Evolutionary conservation across 1,140 invertebrate species (phyloP).

Genomic region (Zaprionus kolodkinae): DNA sequence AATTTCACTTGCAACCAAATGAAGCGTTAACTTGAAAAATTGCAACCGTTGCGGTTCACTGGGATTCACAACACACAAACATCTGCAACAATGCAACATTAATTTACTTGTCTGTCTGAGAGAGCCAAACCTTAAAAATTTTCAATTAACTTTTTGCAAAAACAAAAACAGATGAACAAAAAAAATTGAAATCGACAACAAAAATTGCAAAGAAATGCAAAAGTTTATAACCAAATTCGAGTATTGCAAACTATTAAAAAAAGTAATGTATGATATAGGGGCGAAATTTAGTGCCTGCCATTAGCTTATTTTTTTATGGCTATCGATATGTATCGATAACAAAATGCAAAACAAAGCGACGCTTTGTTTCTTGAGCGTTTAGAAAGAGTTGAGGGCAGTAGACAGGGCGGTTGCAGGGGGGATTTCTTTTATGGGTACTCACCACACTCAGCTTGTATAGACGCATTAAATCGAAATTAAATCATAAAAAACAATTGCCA

Average conservation of each 20-base stretch:
- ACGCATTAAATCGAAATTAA: conserved; percentile 43
- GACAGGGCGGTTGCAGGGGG: not conserved
- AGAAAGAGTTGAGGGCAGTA: not conserved
- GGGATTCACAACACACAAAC: conserved; percentile 54
- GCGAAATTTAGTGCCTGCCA: not conserved
- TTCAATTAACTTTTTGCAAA: conserved; percentile 72
- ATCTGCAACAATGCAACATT: conserved; percentile 50
- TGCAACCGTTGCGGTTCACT: conserved; percentile 77
- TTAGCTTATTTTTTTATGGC: not conserved
- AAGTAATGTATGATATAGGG: not conserved
- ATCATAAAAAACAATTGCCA: conserved; percentile 45
- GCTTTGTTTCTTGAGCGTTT: conserved; percentile 23
- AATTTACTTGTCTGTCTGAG: conserved; percentile 55
- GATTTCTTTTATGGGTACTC: conserved; percentile 1
- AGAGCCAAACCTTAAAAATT: conserved; percentile 65
- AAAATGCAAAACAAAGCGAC: conserved; percentile 20
- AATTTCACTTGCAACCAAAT: conserved; percentile 74
- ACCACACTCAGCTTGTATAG: conserved; percentile 20
- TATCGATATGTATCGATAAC: not conserved
- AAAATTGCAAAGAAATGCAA: conserved; percentile 39
- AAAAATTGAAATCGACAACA: conserved; percentile 25
- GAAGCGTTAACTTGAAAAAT: conserved; percentile 74
- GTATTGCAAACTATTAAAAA: not conserved
- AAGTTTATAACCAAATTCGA: conserved; percentile 28
- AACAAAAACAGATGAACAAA: conserved; percentile 40